Conservation (phyloP, 2,888 invertebrate species). For the Drosophila fulvimacula region DNA sequence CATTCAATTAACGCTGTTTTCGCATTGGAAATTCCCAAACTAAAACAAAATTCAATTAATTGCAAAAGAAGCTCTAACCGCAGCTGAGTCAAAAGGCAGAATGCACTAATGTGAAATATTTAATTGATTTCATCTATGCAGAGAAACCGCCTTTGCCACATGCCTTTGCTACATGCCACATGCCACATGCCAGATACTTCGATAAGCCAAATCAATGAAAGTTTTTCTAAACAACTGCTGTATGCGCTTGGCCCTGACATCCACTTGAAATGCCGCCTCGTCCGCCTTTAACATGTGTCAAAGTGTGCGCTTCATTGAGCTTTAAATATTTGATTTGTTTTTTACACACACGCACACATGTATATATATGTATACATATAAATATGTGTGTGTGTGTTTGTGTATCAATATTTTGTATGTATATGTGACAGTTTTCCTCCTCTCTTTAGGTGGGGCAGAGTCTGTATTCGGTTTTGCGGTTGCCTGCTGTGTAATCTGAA, state of each 20-base stretch:
- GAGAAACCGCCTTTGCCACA: neutral
- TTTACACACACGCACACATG: conserved; percentile 20
- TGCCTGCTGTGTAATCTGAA: conserved; percentile 55
- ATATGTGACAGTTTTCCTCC: conserved; percentile 33
- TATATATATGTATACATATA: too few relatives aligned
- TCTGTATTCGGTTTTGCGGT: conserved; percentile 64
- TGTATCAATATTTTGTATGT: neutral
- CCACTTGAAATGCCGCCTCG: conserved; percentile 48
- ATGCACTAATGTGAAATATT: conserved; percentile 26
- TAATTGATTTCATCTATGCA: conserved; percentile 39
- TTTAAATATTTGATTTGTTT: conserved; percentile 81
- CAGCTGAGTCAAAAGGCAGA: conserved; percentile 12
- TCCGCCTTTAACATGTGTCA: conserved; percentile 70
- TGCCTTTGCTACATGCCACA: neutral
- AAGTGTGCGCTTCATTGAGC: conserved; percentile 78
- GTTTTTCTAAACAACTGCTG: conserved; percentile 51
- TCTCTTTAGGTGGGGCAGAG: conserved; percentile 15
- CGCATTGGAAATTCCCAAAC: neutral
- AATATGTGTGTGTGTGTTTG: too few relatives aligned
- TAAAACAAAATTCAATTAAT: neutral
- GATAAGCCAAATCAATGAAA: conserved; percentile 58
- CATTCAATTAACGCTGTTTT: neutral
- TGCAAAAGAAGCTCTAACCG: neutral
- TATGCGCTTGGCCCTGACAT: conserved; percentile 41
- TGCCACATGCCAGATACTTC: conserved; percentile 12